Evolutionary conservation across 2,888 invertebrate genomes (phyloP).

Genomic region (Chloroclysta siterata): DNA sequence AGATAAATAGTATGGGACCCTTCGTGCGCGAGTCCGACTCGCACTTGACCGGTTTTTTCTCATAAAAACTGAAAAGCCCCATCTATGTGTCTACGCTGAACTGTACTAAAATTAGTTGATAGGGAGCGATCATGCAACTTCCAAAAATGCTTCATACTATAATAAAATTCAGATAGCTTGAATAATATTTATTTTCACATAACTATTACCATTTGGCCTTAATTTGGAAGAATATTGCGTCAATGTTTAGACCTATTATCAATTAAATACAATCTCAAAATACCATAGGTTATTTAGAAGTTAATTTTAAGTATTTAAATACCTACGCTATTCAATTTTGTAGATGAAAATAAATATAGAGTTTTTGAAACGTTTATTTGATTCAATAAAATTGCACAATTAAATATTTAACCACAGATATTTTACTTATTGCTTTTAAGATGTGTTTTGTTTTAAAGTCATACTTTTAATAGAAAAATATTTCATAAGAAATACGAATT

Average conservation of each 20-base stretch:
- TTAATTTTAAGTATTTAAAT: neutral
- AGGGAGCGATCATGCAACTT: too few relatives aligned
- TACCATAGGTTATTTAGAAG: slow-evolving; percentile 37
- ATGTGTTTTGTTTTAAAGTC: slow-evolving; percentile 20
- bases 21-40: too few relatives aligned
- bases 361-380: slow-evolving; percentile 23
- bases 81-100: too few relatives aligned
- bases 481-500: slow-evolving; percentile 18
- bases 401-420: slow-evolving; percentile 17
- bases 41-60: too few relatives aligned
- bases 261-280: slow-evolving; percentile 56
- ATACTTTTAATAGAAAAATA: slow-evolving; percentile 19
- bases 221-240: slow-evolving; percentile 78
- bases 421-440: slow-evolving; percentile 19
- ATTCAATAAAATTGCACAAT: slow-evolving; percentile 15
- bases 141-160: too few relatives aligned
- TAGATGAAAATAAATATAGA: slow-evolving; percentile 21
- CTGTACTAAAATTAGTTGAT: too few relatives aligned
- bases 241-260: slow-evolving; percentile 32
- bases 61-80: too few relatives aligned
- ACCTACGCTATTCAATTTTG: slow-evolving; percentile 21
- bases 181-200: slow-evolving; percentile 78
- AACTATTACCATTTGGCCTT: slow-evolving; percentile 76
- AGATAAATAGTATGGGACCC: too few relatives aligned
- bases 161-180: slow-evolving; percentile 52